A percentile compares a stretch with the other conserved stretches of the same genome.
Conservation (phyloP, 30 jellyfish, hydroid and myxozoan species). For the Turritopsis rubra region DNA sequence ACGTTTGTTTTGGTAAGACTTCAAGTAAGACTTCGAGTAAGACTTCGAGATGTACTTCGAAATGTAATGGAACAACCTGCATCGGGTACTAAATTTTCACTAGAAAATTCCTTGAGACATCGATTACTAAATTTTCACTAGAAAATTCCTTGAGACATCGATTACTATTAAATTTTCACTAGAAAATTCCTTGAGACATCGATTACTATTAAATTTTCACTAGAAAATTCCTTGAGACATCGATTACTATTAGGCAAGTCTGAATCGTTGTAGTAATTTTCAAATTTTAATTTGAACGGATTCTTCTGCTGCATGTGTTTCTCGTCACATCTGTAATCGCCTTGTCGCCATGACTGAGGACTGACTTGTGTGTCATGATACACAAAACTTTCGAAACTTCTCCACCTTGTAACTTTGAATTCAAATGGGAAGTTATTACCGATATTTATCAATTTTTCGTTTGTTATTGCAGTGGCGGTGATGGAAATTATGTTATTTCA, state of each 20-base stretch:
- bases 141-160: too few species aligned
- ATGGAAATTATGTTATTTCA: slow-evolving; percentile 66
- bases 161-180: too few species aligned
- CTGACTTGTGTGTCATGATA: neutral
- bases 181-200: too few species aligned
- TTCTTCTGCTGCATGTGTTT: neutral
- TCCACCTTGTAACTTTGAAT: neutral
- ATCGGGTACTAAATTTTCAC: too few species aligned
- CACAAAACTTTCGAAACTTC: neutral
- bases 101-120: too few species aligned
- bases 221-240: too few species aligned
- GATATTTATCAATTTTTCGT: neutral
- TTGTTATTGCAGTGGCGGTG: slow-evolving; percentile 71
- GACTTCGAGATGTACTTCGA: too few species aligned
- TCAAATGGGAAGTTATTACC: neutral
- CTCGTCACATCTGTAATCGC: neutral
- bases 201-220: too few species aligned
- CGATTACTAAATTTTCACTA: too few species aligned
- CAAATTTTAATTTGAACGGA: neutral
- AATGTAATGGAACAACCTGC: too few species aligned
- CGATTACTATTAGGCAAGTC: too few species aligned
- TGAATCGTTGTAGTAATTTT: too few species aligned
- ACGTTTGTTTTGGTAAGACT: neutral
- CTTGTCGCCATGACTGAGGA: neutral
- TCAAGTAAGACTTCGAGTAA: neutral